A percentile compares a stretch with the other conserved stretches of the same genome.
These are phyloP conservation scores for Oriolus oriolus DNA, from an alignment of 2,113 vertebrate species.

Conservation along the genomic window DNA sequence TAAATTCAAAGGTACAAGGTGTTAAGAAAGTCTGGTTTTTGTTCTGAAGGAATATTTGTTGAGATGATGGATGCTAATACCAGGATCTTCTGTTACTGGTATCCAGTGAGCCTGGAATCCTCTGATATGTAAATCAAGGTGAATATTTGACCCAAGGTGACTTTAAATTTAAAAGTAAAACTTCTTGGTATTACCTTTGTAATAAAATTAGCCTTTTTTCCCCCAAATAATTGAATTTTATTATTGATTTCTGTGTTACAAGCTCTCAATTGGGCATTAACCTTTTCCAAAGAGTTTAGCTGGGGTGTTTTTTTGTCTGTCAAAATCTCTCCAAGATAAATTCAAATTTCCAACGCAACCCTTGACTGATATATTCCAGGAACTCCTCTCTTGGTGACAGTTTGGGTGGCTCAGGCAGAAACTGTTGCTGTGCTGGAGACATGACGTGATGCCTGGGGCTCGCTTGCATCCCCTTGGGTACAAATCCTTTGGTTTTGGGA, in stretches of 20 bases:
- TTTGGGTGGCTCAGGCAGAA: not conserved
- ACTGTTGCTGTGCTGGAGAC: not conserved
- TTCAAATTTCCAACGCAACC: not conserved
- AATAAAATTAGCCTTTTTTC: not conserved
- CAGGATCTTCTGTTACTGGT: not conserved
- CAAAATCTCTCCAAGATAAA: conserved; percentile 1
- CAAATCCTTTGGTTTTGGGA: not conserved
- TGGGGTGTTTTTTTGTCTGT: not conserved
- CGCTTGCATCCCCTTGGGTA: not conserved
- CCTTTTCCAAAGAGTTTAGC: not conserved
- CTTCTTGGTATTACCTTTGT: not conserved
- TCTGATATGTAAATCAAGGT: not conserved
- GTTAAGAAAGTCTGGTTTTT: not conserved
- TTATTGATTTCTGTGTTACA: conserved; percentile 18
- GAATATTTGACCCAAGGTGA: not conserved
- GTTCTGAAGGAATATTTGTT: not conserved
- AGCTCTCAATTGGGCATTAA: not conserved
- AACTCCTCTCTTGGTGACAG: not conserved
- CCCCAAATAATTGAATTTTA: conserved; percentile 13
- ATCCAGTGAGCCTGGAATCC: not conserved
- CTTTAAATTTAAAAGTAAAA: not conserved
- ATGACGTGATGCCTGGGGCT: not conserved
- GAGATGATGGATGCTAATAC: too few relatives aligned
- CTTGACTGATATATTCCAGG: not conserved
- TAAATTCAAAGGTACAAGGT: not conserved